Conservation (phyloP, 2,888 invertebrate species). For the Desoria tigrina region DNA sequence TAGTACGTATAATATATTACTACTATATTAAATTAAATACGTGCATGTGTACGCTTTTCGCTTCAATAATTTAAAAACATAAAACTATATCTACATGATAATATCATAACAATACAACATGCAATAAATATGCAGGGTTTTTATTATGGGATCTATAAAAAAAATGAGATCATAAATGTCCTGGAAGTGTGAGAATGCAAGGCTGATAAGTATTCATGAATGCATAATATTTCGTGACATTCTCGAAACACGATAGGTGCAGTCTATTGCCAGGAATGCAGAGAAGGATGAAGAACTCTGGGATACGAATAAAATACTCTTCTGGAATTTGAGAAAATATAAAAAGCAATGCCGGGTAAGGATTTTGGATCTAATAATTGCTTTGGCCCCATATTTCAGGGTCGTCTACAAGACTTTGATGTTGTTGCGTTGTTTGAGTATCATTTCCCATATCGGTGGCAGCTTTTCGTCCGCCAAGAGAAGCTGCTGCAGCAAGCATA, state of each 20-base stretch:
- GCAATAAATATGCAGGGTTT: too few species aligned
- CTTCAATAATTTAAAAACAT: neutral
- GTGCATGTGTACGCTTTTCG: too few species aligned
- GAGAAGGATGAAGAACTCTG: too few species aligned
- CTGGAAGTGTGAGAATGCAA: neutral
- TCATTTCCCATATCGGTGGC: conserved; percentile 44
- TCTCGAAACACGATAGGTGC: too few species aligned
- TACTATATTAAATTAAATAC: too few species aligned
- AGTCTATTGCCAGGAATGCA: too few species aligned
- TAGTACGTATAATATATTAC: neutral
- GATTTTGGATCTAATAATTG: conserved; percentile 43
- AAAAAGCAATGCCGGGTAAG: too few species aligned
- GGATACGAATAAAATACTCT: too few species aligned
- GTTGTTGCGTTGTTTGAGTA: conserved; percentile 48
- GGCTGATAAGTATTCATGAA: neutral
- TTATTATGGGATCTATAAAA: neutral
- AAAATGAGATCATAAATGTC: neutral
- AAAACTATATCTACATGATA: too few species aligned
- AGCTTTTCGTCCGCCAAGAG: conserved; percentile 31
- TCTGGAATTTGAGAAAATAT: too few species aligned
- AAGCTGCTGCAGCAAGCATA: conserved; percentile 52
- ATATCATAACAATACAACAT: neutral
- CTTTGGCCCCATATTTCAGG: conserved; percentile 53
- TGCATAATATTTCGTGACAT: too few species aligned
- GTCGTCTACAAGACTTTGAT: conserved; percentile 53